phyloP scores from a whole-genome alignment of 1,140 invertebrate species.

The Drosophila kurseongensis region DNA sequence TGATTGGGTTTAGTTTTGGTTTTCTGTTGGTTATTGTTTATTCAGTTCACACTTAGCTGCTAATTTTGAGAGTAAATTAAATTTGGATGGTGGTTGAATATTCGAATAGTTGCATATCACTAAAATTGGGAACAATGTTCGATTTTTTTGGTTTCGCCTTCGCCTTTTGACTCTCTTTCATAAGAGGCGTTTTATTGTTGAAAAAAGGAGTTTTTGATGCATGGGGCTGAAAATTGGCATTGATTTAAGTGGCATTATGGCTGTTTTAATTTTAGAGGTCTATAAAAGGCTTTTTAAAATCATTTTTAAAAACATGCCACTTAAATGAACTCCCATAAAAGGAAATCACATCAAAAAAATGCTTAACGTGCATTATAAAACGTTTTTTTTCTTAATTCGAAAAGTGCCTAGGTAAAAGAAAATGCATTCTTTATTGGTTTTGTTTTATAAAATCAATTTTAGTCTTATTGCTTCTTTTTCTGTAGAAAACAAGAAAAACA shows the following conservation, averaged over 20 bases:
- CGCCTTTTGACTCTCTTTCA: constrained; percentile 14
- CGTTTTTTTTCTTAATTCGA: constrained; percentile 23
- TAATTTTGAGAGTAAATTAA: constrained; percentile 44
- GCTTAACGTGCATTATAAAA: constrained; percentile 47
- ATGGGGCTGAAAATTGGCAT: constrained; percentile 15
- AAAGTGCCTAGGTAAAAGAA: constrained; percentile 47
- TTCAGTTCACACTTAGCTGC: constrained; percentile 49
- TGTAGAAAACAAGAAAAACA: constrained; percentile 34
- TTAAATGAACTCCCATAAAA: constrained; percentile 29
- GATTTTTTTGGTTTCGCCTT: constrained; percentile 35
- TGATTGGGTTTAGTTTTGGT: constrained; percentile 46
- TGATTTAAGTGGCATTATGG: constrained; percentile 34
- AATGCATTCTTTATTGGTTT: constrained; percentile 33
- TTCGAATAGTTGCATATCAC: constrained; percentile 65
- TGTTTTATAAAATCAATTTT: constrained; percentile 24
- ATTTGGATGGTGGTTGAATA: constrained; percentile 29
- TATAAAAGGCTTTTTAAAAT: background rate
- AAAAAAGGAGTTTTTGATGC: constrained; percentile 21
- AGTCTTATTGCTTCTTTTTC: constrained; percentile 21
- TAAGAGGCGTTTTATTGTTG: constrained; percentile 8
- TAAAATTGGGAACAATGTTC: constrained; percentile 84
- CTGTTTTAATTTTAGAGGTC: background rate
- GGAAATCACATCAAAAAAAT: constrained; percentile 46
- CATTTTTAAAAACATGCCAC: constrained; percentile 13
- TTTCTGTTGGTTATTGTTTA: constrained; percentile 14